Evolutionary conservation across 2,888 invertebrate species (phyloP).

Genomic region (Cataglyphis albicans): DNA sequence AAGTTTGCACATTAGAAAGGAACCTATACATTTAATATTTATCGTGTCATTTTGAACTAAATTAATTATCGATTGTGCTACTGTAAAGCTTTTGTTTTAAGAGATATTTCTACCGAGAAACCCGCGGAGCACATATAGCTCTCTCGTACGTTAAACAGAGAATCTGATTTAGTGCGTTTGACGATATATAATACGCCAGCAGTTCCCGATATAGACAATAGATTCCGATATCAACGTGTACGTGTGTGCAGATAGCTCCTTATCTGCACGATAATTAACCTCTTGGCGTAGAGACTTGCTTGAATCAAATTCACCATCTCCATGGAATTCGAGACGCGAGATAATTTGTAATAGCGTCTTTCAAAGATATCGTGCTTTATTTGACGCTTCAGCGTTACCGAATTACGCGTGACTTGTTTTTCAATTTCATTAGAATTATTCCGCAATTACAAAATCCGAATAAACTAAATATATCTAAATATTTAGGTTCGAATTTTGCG

Average conservation of each 20-base stretch:
- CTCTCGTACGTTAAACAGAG: background rate
- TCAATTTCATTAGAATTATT: no score
- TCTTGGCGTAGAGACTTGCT: background rate
- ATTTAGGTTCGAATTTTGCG: background rate
- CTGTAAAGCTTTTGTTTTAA: background rate
- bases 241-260: background rate
- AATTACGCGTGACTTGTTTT: background rate
- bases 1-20: background rate
- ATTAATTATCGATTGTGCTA: background rate
- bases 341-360: constrained; percentile 23
- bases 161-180: background rate
- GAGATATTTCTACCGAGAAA: background rate
- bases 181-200: background rate
- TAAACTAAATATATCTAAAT: no score
- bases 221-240: constrained; percentile 23
- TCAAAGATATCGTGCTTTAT: background rate
- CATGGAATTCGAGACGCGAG: constrained; percentile 6
- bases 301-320: constrained; percentile 3
- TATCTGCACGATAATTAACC: constrained; percentile 47
- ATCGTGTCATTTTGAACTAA: background rate
- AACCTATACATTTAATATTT: background rate
- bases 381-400: background rate
- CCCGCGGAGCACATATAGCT: background rate
- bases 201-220: constrained; percentile 13
- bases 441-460: background rate